A percentile compares a stretch with the other conserved stretches of the same genome.
These are phyloP conservation scores for Chromoteleia sp. DNA, from an alignment of 2,888 invertebrate species.

Conservation along the genomic window DNA sequence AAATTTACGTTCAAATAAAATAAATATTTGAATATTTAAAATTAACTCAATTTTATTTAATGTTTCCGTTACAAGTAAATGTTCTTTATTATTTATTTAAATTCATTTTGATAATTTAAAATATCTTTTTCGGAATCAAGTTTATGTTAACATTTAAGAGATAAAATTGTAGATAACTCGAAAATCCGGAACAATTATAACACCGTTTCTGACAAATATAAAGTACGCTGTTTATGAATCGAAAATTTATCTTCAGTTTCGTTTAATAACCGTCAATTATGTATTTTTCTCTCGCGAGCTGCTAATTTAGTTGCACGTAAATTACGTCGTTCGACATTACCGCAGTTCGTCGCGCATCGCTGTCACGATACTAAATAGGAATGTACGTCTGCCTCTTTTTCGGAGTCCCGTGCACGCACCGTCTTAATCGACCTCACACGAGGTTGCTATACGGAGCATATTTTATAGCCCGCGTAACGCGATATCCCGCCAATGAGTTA, in stretches of 20 bases:
- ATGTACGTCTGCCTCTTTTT: conserved; percentile 40
- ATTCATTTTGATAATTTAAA: too few relatives aligned
- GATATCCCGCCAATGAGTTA: conserved; percentile 46
- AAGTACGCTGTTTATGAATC: conserved; percentile 15
- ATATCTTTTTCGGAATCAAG: too few relatives aligned
- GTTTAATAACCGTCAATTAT: conserved; percentile 42
- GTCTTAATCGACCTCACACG: conserved; percentile 48
- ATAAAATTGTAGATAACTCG: neutral
- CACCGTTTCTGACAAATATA: conserved; percentile 5
- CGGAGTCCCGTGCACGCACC: conserved; percentile 36
- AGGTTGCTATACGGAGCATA: conserved; percentile 20
- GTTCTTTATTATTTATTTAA: too few relatives aligned
- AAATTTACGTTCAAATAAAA: too few relatives aligned
- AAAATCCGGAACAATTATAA: conserved; percentile 30
- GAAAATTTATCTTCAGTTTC: conserved; percentile 46
- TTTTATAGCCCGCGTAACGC: conserved; percentile 41
- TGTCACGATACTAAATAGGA: conserved; percentile 48
- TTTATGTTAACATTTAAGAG: neutral
- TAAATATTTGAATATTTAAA: too few relatives aligned
- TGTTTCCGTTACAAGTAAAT: too few relatives aligned
- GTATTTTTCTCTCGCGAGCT: conserved; percentile 24
- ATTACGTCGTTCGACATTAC: conserved; percentile 38
- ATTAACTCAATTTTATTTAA: too few relatives aligned
- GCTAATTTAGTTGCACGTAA: conserved; percentile 40
- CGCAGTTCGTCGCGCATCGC: conserved; percentile 36